phyloP scores from a whole-genome alignment of 1,140 invertebrate genomes.

The Zaprionus africanus region DNA sequence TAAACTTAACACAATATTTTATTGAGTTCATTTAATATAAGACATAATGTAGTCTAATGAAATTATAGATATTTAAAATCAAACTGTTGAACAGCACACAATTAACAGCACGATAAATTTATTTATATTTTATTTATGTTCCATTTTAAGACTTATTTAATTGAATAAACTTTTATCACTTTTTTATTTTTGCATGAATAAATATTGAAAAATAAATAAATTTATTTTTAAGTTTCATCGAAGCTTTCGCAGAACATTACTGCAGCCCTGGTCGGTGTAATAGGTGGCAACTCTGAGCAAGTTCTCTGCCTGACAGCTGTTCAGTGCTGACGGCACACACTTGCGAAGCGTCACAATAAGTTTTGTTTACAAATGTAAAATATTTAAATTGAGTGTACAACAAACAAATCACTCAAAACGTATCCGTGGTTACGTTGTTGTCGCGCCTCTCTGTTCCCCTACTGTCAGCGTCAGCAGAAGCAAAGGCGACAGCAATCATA shows the following conservation, averaged over 20 bases:
- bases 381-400: background rate
- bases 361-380: conserved; percentile 15
- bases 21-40: no score
- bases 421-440: background rate
- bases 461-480: background rate
- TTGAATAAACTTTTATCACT: no score
- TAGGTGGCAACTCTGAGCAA: conserved; percentile 17
- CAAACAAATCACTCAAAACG: conserved; percentile 6
- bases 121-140: background rate
- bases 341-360: background rate
- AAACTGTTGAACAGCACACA: no score
- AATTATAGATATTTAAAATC: no score
- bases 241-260: background rate
- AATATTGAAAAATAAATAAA: background rate
- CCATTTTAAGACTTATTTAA: no score
- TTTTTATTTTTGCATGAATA: no score
- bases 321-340: background rate
- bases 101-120: background rate
- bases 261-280: conserved; percentile 14
- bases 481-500: background rate
- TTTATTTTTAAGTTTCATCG: background rate
- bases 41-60: no score
- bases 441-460: background rate
- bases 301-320: conserved; percentile 23
- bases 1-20: background rate